Percentiles rank a stretch among this genome's conserved stretches.
Evolutionary conservation across 2,113 vertebrate species (phyloP).

Genomic region (Cebidichthys violaceus): DNA sequence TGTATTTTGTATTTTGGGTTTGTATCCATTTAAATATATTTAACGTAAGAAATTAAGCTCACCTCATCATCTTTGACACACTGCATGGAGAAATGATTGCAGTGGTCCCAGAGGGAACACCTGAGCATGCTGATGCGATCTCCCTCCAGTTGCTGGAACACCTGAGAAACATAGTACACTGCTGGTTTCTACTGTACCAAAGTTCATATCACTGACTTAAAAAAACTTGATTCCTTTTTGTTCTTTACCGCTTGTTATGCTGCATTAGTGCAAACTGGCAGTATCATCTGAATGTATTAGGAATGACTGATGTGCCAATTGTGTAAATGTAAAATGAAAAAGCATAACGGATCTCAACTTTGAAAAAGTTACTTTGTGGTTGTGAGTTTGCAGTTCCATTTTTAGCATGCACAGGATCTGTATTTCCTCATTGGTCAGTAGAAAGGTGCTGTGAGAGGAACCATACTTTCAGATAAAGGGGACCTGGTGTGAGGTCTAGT

Average conservation of each 20-base stretch:
- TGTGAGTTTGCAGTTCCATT: not conserved
- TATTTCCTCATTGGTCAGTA: not conserved
- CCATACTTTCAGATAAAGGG: not conserved
- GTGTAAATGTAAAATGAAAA: not conserved
- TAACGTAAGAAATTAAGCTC: not conserved
- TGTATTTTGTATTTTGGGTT: not conserved
- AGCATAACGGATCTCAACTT: not conserved
- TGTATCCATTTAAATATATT: not conserved
- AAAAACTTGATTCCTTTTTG: not conserved
- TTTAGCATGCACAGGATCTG: not conserved
- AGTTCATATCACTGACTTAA: not conserved
- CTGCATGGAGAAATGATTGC: conserved; percentile 93
- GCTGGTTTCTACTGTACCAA: not conserved
- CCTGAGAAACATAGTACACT: conserved; percentile 79
- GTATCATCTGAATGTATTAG: not conserved
- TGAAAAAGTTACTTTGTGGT: not conserved
- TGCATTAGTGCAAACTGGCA: not conserved
- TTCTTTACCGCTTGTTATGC: not conserved
- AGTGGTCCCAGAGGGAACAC: conserved; percentile 93
- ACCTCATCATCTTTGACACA: conserved; percentile 95
- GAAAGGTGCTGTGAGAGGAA: not conserved
- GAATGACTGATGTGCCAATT: not conserved
- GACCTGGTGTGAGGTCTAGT: conserved; percentile 24
- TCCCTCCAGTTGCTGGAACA: conserved; percentile 92
- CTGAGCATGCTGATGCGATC: conserved; percentile 91